phyloP scores from a whole-genome alignment of 2,888 invertebrate species.

The Brachyptera risi region DNA sequence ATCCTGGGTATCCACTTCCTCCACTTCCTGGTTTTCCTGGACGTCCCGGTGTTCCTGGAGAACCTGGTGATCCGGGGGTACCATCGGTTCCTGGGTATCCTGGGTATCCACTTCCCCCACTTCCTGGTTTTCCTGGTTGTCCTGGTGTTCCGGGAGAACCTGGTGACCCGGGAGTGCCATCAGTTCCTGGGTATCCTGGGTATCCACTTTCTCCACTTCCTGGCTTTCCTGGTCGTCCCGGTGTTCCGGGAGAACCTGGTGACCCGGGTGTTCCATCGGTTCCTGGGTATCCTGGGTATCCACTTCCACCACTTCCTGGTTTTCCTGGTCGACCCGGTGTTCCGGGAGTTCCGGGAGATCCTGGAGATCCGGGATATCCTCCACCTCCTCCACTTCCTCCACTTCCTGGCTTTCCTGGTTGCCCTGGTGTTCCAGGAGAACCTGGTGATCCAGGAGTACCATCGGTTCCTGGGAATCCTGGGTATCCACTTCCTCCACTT shows the following conservation, averaged over 20 bases:
- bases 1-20: conserved; percentile 39
- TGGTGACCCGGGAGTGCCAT: conserved; percentile 26
- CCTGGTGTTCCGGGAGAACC: conserved; percentile 40
- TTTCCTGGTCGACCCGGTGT: conserved; percentile 34
- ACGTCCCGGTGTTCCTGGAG: conserved; percentile 37
- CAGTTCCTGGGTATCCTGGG: conserved; percentile 9
- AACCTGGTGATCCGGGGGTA: conserved; percentile 32
- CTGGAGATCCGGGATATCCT: conserved; percentile 37
- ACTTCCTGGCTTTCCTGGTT: conserved; percentile 34
- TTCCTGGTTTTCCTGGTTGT: conserved; percentile 38
- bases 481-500: conserved; percentile 36
- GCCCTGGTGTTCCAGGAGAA: conserved; percentile 32
- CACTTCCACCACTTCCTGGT: conserved; percentile 38
- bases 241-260: conserved; percentile 34
- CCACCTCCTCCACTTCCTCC: conserved; percentile 32
- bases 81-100: conserved; percentile 37
- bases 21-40: conserved; percentile 27
- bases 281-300: conserved; percentile 40
- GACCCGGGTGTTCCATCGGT: conserved; percentile 25
- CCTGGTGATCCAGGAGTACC: conserved; percentile 34
- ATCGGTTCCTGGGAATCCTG: conserved; percentile 27
- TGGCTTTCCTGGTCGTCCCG: conserved; percentile 41
- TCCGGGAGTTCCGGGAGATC: conserved; percentile 35
- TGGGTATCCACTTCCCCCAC: conserved; percentile 36
- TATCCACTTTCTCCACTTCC: conserved; percentile 38